phyloP scores from a whole-genome alignment of 2,888 invertebrate genomes.

The Escarpia spicata region DNA sequence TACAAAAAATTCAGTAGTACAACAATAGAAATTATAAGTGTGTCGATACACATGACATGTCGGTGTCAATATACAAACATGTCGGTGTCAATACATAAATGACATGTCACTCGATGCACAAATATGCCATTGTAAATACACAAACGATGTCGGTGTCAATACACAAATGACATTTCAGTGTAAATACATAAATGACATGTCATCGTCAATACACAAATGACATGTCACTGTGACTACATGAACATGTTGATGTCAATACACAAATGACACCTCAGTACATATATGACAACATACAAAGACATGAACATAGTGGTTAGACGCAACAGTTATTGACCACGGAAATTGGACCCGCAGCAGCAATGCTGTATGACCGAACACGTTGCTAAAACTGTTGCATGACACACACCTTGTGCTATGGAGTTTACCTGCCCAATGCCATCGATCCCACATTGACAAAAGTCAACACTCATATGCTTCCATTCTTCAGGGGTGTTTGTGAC shows the following conservation, averaged over 20 bases:
- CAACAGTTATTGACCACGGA: not conserved
- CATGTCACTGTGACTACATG: too few relatives aligned
- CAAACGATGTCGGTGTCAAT: too few relatives aligned
- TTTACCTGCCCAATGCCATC: not conserved
- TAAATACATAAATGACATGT: too few relatives aligned
- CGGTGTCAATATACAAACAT: too few relatives aligned
- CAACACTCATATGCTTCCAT: not conserved
- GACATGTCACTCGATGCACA: too few relatives aligned
- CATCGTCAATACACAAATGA: too few relatives aligned
- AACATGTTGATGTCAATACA: not conserved
- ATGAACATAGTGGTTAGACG: not conserved
- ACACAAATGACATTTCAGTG: too few relatives aligned
- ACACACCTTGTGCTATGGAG: not conserved
- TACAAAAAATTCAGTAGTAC: not conserved
- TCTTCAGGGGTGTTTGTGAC: not conserved
- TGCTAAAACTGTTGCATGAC: not conserved
- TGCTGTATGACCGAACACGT: not conserved
- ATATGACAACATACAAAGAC: not conserved
- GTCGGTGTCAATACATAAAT: too few relatives aligned
- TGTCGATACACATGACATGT: too few relatives aligned
- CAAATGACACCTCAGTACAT: not conserved
- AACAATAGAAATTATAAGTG: too few relatives aligned
- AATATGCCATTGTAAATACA: too few relatives aligned
- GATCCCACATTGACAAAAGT: not conserved
- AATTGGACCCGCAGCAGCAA: not conserved